Evolutionary conservation across 2,113 vertebrate genomes (phyloP).

Genomic region (Cavia porcellus): DNA sequence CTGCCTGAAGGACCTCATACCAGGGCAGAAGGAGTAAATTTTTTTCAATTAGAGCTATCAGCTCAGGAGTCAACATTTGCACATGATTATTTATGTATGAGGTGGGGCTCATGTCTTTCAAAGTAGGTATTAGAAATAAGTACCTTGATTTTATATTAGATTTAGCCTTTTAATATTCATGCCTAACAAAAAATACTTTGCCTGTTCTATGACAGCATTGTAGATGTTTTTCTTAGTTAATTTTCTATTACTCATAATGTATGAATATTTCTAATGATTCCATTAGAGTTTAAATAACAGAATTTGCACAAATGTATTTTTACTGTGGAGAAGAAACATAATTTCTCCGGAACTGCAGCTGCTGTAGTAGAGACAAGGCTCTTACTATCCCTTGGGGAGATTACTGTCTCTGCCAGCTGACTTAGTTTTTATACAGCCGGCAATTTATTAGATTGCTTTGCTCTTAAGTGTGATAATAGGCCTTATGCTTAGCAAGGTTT

Average conservation of each 20-base stretch:
- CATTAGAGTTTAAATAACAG: constrained; percentile 89
- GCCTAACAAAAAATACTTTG: constrained; percentile 75
- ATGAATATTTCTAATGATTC: constrained; percentile 86
- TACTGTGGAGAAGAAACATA: constrained; percentile 86
- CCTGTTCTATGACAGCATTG: constrained; percentile 71
- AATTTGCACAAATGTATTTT: constrained; percentile 88
- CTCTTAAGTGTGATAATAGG: constrained; percentile 93
- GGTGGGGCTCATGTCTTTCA: constrained; percentile 68
- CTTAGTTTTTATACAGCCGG: constrained; percentile 91
- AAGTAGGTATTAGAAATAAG: constrained; percentile 75
- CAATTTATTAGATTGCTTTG: constrained; percentile 93
- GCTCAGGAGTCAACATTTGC: constrained; percentile 76
- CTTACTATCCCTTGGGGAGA: constrained; percentile 91
- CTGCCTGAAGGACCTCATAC: constrained; percentile 81
- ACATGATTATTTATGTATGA: constrained; percentile 85
- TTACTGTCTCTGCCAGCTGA: constrained; percentile 91
- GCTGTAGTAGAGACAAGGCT: constrained; percentile 89
- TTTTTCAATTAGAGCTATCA: constrained; percentile 84
- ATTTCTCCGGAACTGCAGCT: constrained; percentile 90
- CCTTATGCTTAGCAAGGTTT: constrained; percentile 93
- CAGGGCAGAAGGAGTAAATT: constrained; percentile 77
- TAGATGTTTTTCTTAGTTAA: constrained; percentile 82
- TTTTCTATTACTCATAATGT: constrained; percentile 84
- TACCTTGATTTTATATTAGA: constrained; percentile 72
- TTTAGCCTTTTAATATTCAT: constrained; percentile 77